A percentile compares a stretch with the other conserved stretches of the same genome.
These are phyloP conservation scores for Synchiropus splendidus DNA, from an alignment of 2,113 vertebrate genomes.

Conservation along the genomic window DNA sequence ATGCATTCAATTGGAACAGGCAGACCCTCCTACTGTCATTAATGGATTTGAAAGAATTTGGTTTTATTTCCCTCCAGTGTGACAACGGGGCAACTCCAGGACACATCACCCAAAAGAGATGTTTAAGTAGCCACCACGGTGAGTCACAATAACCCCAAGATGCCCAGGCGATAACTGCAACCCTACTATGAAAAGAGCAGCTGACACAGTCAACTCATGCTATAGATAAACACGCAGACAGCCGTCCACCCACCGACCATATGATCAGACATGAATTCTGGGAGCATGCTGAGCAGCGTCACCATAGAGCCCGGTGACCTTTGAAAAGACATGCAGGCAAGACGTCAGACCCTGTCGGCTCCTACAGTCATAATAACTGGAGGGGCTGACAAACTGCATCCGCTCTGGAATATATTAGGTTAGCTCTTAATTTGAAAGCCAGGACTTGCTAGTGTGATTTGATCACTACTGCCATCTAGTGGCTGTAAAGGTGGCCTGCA, in stretches of 20 bases:
- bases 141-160: slow-evolving; percentile 19
- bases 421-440: too few relatives aligned
- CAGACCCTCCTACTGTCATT: too few relatives aligned
- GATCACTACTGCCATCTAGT: too few relatives aligned
- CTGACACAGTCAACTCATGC: slow-evolving; percentile 35
- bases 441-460: too few relatives aligned
- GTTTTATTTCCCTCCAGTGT: slow-evolving; percentile 5
- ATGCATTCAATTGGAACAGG: too few relatives aligned
- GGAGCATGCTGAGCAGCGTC: slow-evolving; percentile 8
- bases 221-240: slow-evolving; percentile 40
- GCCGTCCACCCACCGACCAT: slow-evolving; percentile 1
- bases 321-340: slow-evolving; percentile 6
- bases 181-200: slow-evolving; percentile 46
- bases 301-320: slow-evolving; percentile 10
- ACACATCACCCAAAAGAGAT: slow-evolving; percentile 10
- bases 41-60: background rate
- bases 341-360: too few relatives aligned
- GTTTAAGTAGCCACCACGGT: slow-evolving; percentile 21
- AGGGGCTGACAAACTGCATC: slow-evolving; percentile 1
- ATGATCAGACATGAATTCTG: slow-evolving; percentile 6
- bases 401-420: background rate
- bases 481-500: too few relatives aligned
- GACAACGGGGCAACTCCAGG: slow-evolving; percentile 1
- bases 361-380: slow-evolving; percentile 4
- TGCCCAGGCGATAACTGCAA: slow-evolving; percentile 36